phyloP scores from a whole-genome alignment of 2,888 invertebrate genomes.

The Myopa testacea region DNA sequence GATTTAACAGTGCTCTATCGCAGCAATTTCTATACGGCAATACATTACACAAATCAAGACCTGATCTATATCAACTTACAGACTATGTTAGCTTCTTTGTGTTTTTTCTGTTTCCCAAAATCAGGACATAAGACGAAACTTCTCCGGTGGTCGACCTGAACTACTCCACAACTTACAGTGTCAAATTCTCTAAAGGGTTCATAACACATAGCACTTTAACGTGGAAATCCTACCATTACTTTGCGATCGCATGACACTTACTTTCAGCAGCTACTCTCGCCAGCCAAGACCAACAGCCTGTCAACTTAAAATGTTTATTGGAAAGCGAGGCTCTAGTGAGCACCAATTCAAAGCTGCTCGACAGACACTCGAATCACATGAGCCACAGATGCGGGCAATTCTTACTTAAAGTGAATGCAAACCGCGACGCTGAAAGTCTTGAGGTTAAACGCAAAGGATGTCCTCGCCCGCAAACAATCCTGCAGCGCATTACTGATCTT shows the following conservation, averaged over 20 bases:
- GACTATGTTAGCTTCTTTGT: conserved; percentile 31
- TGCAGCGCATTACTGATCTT: conserved; percentile 24
- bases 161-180: not conserved
- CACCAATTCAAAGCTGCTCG: conserved; percentile 30
- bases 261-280: conserved; percentile 51
- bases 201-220: not conserved
- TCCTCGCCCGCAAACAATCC: conserved; percentile 49
- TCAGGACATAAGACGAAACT: not conserved
- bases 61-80: too few relatives aligned
- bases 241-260: conserved; percentile 62
- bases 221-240: conserved; percentile 49
- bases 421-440: conserved; percentile 45
- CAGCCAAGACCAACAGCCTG: conserved; percentile 13
- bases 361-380: conserved; percentile 22
- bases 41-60: too few relatives aligned
- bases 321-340: conserved; percentile 28
- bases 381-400: conserved; percentile 48
- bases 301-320: conserved; percentile 21
- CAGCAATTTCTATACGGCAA: too few relatives aligned
- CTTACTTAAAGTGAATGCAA: conserved; percentile 32
- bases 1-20: too few relatives aligned
- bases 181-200: not conserved
- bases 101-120: not conserved
- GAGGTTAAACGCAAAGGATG: conserved; percentile 62
- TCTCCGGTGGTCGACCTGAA: not conserved